A percentile compares a stretch with the other conserved stretches of the same genome.
Evolutionary conservation across 2,797 vertebrate species (phyloP).

Genomic region (Periophthalmus magnuspinnatus): DNA sequence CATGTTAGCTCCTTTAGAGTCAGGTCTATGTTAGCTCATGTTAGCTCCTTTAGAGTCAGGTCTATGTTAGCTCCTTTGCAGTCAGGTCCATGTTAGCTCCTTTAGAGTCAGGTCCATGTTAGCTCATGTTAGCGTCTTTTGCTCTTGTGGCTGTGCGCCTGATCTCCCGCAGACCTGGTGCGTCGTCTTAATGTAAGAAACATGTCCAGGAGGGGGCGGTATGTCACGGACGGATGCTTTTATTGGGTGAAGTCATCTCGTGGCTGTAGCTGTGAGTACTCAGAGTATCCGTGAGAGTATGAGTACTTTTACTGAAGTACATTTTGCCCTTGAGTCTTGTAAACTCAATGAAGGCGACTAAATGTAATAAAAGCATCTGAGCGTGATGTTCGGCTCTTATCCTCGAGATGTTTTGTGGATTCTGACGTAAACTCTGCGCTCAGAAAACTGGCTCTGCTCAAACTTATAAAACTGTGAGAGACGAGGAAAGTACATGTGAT

Average conservation of each 20-base stretch:
- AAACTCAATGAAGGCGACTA: slow-evolving; percentile 9
- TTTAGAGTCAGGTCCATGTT: too few relatives aligned
- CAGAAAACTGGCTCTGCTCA: slow-evolving; percentile 32
- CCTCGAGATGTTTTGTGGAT: slow-evolving; percentile 44
- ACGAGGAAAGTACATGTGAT: not conserved
- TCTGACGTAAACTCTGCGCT: slow-evolving; percentile 50
- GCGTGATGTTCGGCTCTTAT: slow-evolving; percentile 43
- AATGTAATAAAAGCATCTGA: slow-evolving; percentile 59
- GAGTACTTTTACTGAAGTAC: not conserved
- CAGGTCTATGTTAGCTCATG: not conserved
- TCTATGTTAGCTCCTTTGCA: not conserved
- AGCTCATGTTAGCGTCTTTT: not conserved
- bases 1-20: too few relatives aligned
- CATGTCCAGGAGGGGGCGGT: slow-evolving; percentile 24
- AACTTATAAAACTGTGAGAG: slow-evolving; percentile 63
- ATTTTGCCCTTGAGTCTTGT: not conserved
- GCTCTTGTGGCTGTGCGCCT: not conserved
- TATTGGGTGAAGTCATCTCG: slow-evolving; percentile 40
- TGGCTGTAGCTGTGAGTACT: not conserved
- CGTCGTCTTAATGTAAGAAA: not conserved
- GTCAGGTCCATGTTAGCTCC: too few relatives aligned
- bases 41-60: too few relatives aligned
- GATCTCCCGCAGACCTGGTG: not conserved
- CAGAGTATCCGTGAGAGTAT: not conserved
- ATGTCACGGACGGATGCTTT: slow-evolving; percentile 59